Base-by-base conservation (phyloP, 2,888 invertebrate genomes). In the Hecatera dysodea region DNA sequence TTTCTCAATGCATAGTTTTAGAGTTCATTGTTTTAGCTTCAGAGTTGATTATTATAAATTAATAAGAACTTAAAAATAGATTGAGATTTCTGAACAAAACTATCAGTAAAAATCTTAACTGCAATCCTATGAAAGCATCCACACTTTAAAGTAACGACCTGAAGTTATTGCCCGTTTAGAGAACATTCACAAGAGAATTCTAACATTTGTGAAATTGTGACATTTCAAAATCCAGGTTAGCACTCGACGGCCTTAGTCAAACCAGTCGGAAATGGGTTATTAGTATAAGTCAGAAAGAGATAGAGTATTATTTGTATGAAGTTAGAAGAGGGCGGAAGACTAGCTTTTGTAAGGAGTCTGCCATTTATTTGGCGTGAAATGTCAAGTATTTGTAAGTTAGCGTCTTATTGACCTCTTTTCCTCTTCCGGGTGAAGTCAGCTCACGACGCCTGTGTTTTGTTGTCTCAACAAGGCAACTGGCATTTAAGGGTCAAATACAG, bases 341-440 rank as follows among this genome's bases (percentile, higher is more conserved):
- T 62, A 65, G 65, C 50, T 56, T 73, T 78, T 74, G 62, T 50
- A 72, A 29, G 56, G 68, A 72, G 70, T 27, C 60, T 78, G 72
- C 72, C 74, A 67, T 73, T 76, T 71, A 72, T 77, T 68, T 33
- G 56, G 55, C 39, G n/a, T 67, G 72, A 78, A 84, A 85, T 76
- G 74, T 67, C 75, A 72, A 60, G 68, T 72, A 75, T 83, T 80
- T 59, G 63, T 63, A 59, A 70, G 50, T 60, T 44, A 66, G 67
- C 27, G 66, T 69, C 27, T 42, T 50, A 67, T 55, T 65, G 68
- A 71, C 73, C 75, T 69, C 48, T 72, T 81, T 50, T 65, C 12
- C 42, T 62, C 67, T 72, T 80, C 75, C 81, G 72, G 57, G 63
- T 60, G 46, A 59, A 46, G 17, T 27, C 22, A 24, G n/a, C n/a